Conservation (phyloP, 2,113 vertebrate genomes). For the Elephantulus edwardii region DNA sequence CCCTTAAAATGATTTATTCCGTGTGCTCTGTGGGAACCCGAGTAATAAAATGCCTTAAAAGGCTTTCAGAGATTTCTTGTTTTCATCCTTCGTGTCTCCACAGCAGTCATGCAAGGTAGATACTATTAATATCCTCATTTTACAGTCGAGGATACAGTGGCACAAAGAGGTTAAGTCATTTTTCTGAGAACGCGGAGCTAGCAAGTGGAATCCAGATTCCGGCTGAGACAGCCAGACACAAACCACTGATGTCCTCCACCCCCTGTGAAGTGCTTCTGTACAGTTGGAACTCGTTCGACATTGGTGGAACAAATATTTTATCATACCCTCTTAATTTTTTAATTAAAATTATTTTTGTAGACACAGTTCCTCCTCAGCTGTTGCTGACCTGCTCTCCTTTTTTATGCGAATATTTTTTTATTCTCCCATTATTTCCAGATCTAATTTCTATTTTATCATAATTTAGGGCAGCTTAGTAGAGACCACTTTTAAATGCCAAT, state of each 20-base stretch:
- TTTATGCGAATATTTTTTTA: background rate
- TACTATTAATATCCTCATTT: background rate
- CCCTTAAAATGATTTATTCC: background rate
- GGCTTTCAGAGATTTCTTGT: background rate
- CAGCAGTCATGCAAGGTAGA: background rate
- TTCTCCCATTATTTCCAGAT: background rate
- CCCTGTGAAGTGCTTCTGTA: background rate
- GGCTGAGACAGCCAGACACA: background rate
- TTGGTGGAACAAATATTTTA: slow-evolving; percentile 14
- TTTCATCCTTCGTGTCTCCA: background rate
- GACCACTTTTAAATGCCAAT: slow-evolving; percentile 14
- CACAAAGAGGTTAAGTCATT: background rate
- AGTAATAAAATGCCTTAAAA: background rate
- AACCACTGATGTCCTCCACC: background rate
- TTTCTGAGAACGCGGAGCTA: background rate
- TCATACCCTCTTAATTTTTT: background rate
- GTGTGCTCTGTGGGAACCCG: background rate
- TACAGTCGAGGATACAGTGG: background rate
- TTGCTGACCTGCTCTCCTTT: background rate
- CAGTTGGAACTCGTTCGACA: background rate
- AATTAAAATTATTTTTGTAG: background rate
- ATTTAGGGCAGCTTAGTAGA: background rate
- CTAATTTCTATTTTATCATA: slow-evolving; percentile 10
- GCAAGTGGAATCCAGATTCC: background rate
- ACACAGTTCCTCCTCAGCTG: background rate